These are phyloP conservation scores for Ctenochaetus hawaiiensis DNA, from an alignment of 2,797 vertebrate species.

Conservation along the genomic window DNA sequence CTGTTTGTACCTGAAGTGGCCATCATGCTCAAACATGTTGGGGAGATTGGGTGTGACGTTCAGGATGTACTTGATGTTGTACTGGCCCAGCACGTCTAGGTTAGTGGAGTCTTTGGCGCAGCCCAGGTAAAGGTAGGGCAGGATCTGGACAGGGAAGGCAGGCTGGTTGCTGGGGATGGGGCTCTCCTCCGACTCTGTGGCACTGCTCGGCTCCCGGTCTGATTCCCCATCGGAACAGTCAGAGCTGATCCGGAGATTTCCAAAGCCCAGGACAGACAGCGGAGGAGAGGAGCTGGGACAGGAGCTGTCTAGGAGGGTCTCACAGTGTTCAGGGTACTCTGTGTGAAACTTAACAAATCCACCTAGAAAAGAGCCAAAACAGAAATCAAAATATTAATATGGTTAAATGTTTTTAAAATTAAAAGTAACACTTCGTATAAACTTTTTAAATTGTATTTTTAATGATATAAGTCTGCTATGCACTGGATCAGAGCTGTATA, in stretches of 20 bases:
- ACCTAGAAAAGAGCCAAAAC: slow-evolving; percentile 82
- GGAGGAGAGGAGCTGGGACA: slow-evolving; percentile 93
- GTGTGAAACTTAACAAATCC: slow-evolving; percentile 98
- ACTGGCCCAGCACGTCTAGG: slow-evolving; percentile 94
- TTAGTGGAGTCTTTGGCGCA: slow-evolving; percentile 99
- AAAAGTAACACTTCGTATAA: background rate
- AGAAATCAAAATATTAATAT: slow-evolving; percentile 21
- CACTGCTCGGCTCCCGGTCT: slow-evolving; percentile 94
- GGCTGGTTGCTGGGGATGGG: slow-evolving; percentile 95
- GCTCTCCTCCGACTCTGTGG: slow-evolving; percentile 96
- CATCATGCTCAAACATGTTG: slow-evolving; percentile 98
- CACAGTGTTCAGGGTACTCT: slow-evolving; percentile 94
- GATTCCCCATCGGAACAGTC: slow-evolving; percentile 98
- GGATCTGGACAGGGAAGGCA: slow-evolving; percentile 97
- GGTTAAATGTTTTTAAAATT: background rate
- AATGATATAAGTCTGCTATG: too few relatives aligned
- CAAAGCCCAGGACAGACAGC: slow-evolving; percentile 92
- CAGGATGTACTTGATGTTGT: slow-evolving; percentile 99
- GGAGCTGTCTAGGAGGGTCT: slow-evolving; percentile 95
- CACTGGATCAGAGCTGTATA: slow-evolving; percentile 5
- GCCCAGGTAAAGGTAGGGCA: slow-evolving; percentile 97
- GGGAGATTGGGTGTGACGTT: slow-evolving; percentile 99
- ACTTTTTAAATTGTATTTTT: background rate
- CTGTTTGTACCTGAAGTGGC: slow-evolving; percentile 99
- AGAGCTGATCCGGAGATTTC: slow-evolving; percentile 96